Percentiles rank a stretch among this genome's conserved stretches.
Evolutionary conservation across 1,140 invertebrate species (phyloP).

Genomic region (Holcopasites calliopsidis): DNA sequence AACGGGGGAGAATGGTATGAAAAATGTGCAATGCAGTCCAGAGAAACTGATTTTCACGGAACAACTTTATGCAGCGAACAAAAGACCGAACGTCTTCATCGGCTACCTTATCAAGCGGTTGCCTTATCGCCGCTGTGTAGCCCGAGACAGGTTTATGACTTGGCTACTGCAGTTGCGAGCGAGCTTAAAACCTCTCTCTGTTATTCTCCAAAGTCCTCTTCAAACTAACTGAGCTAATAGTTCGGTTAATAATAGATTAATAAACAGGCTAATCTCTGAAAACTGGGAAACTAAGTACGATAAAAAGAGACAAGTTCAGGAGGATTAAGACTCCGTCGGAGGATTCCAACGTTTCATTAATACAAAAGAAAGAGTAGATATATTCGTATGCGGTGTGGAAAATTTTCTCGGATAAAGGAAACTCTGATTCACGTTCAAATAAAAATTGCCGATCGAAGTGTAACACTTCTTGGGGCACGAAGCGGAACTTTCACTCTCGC

Average conservation of each 20-base stretch:
- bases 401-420: not conserved
- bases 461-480: not conserved
- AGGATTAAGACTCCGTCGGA: no score
- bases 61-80: conserved; percentile 34
- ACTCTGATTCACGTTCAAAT: not conserved
- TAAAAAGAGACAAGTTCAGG: no score
- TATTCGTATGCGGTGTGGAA: no score
- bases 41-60: not conserved
- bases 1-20: rapidly evolving
- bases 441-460: not conserved
- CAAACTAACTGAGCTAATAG: no score
- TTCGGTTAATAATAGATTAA: no score
- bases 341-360: no score
- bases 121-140: conserved; percentile 42
- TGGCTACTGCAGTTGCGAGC: conserved; percentile 40
- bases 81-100: conserved; percentile 7
- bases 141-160: conserved; percentile 49
- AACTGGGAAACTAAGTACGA: no score
- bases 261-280: no score
- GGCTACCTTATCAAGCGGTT: conserved; percentile 41
- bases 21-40: not conserved
- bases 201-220: conserved; percentile 5
- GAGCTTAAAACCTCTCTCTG: conserved; percentile 12
- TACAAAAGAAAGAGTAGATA: no score
- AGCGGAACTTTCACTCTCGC: conserved; percentile 7